These are phyloP conservation scores for Cataglyphis albicans DNA, from an alignment of 2,888 invertebrate species.

Conservation along the genomic window DNA sequence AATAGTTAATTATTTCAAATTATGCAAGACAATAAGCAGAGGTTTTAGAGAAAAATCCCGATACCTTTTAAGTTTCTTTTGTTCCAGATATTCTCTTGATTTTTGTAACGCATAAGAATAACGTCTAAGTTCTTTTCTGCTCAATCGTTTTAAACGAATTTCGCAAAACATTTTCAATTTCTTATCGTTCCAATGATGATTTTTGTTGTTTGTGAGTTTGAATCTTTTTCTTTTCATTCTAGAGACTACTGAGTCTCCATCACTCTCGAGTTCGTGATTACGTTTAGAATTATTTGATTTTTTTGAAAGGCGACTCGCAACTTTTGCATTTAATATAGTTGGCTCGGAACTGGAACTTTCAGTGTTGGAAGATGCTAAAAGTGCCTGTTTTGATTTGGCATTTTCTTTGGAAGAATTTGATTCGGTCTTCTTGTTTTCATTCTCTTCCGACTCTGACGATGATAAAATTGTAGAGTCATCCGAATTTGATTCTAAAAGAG, in stretches of 20 bases:
- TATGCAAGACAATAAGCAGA: conserved; percentile 18
- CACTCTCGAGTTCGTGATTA: background rate
- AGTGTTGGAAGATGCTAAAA: conserved; percentile 55
- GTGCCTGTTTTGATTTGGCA: conserved; percentile 20
- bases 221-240: conserved; percentile 62
- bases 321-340: background rate
- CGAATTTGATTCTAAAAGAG: conserved; percentile 67
- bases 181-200: conserved; percentile 73
- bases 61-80: conserved; percentile 81
- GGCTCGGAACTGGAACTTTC: conserved; percentile 54
- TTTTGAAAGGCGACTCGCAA: background rate
- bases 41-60: conserved; percentile 42
- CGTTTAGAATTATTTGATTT: conserved; percentile 2
- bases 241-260: background rate
- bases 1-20: conserved; percentile 7
- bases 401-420: conserved; percentile 26
- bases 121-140: conserved; percentile 70
- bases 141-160: conserved; percentile 76
- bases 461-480: conserved; percentile 58
- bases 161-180: conserved; percentile 75
- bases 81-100: conserved; percentile 80
- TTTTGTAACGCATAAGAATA: conserved; percentile 76
- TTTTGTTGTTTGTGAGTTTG: conserved; percentile 67
- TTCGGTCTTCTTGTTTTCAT: background rate
- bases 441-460: conserved; percentile 2